Base-by-base conservation (phyloP, 1,140 invertebrate species). In the Holcopasites calliopsidis region DNA sequence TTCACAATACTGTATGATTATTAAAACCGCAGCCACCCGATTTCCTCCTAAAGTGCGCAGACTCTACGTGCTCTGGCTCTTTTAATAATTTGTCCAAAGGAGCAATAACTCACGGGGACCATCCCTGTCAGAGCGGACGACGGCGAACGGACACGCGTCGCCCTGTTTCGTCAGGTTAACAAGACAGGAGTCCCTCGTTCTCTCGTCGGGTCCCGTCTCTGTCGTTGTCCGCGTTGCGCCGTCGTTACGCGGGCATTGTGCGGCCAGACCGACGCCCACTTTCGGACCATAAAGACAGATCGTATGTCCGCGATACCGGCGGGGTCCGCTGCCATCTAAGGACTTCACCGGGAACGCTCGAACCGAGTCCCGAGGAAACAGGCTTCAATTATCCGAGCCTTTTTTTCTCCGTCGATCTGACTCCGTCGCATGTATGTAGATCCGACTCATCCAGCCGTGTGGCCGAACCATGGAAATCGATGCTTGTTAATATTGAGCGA, bases 211-310 rank as follows among this genome's bases (percentile, higher is more conserved):
- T 42, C 60, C 57, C 57, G 79, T 65, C 66, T 83, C 70, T 71
- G 52, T 57, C 66, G 74, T 78, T 75, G 81, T 83, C 60, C 79
- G 64, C 79, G 81, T 83, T 75, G 76, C 73, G 80, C 75, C 69
- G 80, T 82, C 79, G 81, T 83, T 82, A 82, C 65, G 65, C 58
- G 35, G 57, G 73, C 77, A 84, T 84, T 84, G 82, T 84, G 82
- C 70, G 50, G n/a, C 76, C 80, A 49, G 57, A 73, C 74, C 77
- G 82, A 84, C 83, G 83, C 83, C 83, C 83, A 84, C 83, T 84
- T 84, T 84, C 83, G 78, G 83, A 79, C 77, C 83, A 84, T 84
- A 84, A 84, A 84, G 83, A 81, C 83, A 84, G 83, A 84, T 84
- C 83, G 83, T 81, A 77, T 81, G 82, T 72, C 75, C 74, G 75